Evolutionary conservation across 2,113 vertebrate genomes (phyloP).

Genomic region (Chloropsis cyanopogon): DNA sequence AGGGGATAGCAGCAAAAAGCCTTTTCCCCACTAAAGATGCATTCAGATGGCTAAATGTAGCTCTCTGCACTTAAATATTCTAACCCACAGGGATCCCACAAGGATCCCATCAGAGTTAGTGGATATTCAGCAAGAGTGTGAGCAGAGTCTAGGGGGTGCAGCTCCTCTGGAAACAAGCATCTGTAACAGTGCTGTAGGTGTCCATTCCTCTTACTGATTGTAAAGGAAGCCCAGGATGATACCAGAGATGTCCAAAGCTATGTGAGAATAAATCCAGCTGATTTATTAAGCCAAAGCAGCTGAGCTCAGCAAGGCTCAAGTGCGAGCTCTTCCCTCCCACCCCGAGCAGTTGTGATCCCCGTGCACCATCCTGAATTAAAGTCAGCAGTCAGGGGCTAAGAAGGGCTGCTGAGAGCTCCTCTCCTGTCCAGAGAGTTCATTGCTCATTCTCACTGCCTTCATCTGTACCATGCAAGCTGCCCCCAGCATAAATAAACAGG

Average conservation of each 20-base stretch:
- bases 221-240: not conserved
- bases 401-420: not conserved
- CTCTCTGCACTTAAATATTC: not conserved
- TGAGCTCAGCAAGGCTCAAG: not conserved
- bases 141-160: not conserved
- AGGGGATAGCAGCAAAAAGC: not conserved
- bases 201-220: not conserved
- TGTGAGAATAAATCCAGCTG: not conserved
- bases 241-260: not conserved
- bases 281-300: not conserved
- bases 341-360: accelerated
- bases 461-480: not conserved
- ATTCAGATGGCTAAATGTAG: not conserved
- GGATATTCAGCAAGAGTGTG: not conserved
- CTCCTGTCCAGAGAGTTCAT: not conserved
- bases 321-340: not conserved
- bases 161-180: not conserved
- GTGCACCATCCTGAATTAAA: accelerated
- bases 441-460: not conserved
- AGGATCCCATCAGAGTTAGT: not conserved
- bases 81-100: not conserved
- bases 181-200: not conserved
- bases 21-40: not conserved
- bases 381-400: not conserved
- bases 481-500: not conserved